Evolutionary conservation across 2,113 vertebrate species (phyloP), one percentile per base, ranked within the genome.

Genomic region (Pollachius pollachius): DNA sequence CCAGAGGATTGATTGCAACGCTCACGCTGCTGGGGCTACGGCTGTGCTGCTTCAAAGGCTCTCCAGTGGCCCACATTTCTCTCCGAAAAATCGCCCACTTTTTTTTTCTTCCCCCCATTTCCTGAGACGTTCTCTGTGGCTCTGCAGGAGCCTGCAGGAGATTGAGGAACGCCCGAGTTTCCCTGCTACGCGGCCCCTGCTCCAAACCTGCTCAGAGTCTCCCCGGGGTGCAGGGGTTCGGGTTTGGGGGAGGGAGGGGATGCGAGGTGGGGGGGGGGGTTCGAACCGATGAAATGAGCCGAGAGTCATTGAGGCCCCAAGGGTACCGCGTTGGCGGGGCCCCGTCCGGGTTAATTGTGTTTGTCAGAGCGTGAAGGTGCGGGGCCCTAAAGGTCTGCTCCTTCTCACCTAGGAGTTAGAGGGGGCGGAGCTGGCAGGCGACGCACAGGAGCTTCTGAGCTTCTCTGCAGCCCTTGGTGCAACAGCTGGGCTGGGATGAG

Each of bases 201-300:
- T 62, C 71, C 76, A 65, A 77, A 41, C 83, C 62, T 67, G 68
- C 48, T 63, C 34, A 65, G 6, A 19, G 5, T 13, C 62, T 58
- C 56, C 52, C 56, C 21, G 69, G 61, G 21, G 11, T 15, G 15
- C 5, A 0, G 4, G 17, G 0, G 6, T 27, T 13, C 11, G 25
- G 62, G 2, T 18, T 11, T 0, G 15, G 15, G 13, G 61, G 23
- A 72, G 62, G 77, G 81, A 62, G 68, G 69, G 2, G 62, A 78
- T 75, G 68, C 52, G 85, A 77, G 84, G 72, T 59, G 54, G 75
- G 69, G 58, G 68, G 77, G 70, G 76, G 84, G 81, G 76, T 73
- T 76, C 83, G 76, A 81, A 66, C 73, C 77, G 73, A 87, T 86
- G 81, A 86, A 85, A 84, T 81, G 76, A 85, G 80, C 78, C 76